Conservation (phyloP, 2,113 vertebrate genomes). For the Planiliza haematocheilus region DNA sequence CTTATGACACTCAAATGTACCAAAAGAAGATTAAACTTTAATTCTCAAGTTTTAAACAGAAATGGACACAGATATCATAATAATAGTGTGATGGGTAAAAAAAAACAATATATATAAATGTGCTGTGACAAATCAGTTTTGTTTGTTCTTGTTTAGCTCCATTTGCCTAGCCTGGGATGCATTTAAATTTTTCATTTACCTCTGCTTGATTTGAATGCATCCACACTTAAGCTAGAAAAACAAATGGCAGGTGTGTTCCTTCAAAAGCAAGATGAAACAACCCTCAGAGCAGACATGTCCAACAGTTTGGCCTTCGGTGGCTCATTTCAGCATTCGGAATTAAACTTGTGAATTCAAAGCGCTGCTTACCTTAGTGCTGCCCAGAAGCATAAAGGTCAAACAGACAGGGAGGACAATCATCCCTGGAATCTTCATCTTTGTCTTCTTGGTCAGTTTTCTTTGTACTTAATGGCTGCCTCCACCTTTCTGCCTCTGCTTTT, state of each 20-base stretch:
- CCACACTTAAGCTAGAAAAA: neutral
- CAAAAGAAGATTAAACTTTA: too few relatives aligned
- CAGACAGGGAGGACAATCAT: constrained; percentile 39
- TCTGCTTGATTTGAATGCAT: constrained; percentile 29
- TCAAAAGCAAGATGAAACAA: neutral
- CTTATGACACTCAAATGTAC: too few relatives aligned
- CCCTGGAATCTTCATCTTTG: constrained; percentile 40
- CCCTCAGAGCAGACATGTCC: too few relatives aligned
- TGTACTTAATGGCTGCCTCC: constrained; percentile 9
- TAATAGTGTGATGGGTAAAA: too few relatives aligned
- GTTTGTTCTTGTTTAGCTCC: neutral
- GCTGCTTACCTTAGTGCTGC: constrained; percentile 55
- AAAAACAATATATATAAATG: too few relatives aligned
- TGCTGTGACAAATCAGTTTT: too few relatives aligned
- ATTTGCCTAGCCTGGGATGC: constrained; percentile 25
- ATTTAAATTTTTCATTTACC: constrained; percentile 31
- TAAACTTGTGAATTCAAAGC: neutral
- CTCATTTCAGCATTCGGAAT: too few relatives aligned
- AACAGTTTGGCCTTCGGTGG: too few relatives aligned
- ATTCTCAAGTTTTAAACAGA: too few relatives aligned
- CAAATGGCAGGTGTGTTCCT: neutral
- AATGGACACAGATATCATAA: too few relatives aligned
- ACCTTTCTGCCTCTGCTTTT: constrained; percentile 46
- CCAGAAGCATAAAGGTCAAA: constrained; percentile 28
- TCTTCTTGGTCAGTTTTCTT: constrained; percentile 2